A percentile compares a stretch with the other conserved stretches of the same genome.
Conservation (phyloP, 2,113 vertebrate genomes). For the Malaclemys terrapin region DNA sequence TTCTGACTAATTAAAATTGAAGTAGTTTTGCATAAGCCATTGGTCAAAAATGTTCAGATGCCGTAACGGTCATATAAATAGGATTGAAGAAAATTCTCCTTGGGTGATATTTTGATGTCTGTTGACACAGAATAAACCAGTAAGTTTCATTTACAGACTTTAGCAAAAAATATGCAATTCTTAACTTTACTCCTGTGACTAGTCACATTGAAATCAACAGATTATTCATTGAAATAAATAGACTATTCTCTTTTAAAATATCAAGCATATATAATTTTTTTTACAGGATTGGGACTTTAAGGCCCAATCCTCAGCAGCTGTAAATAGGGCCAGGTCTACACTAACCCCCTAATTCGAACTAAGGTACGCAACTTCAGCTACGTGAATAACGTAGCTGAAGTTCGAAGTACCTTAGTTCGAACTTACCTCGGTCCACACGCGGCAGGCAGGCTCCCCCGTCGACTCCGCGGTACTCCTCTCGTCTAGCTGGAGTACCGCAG, state of each 20-base stretch:
- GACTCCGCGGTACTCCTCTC: too few relatives aligned
- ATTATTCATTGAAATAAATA: background rate
- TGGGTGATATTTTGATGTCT: background rate
- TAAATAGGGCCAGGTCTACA: too few relatives aligned
- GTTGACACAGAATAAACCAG: background rate
- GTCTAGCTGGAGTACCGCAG: too few relatives aligned
- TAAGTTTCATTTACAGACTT: background rate
- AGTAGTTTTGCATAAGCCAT: background rate
- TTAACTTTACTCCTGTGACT: background rate
- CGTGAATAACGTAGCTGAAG: too few relatives aligned
- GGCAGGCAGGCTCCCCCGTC: too few relatives aligned
- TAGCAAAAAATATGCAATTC: background rate
- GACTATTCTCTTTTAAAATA: background rate
- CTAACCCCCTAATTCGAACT: too few relatives aligned
- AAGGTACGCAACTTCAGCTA: too few relatives aligned
- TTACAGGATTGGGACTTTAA: background rate
- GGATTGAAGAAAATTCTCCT: background rate
- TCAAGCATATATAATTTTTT: background rate
- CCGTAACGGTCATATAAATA: background rate
- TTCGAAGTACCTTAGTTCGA: too few relatives aligned
- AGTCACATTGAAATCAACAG: background rate
- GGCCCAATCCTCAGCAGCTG: background rate
- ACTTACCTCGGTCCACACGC: too few relatives aligned
- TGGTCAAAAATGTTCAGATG: background rate
- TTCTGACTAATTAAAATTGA: slow-evolving; percentile 1